Base-by-base conservation (phyloP, 2,888 invertebrate species). In the Tenthredo amoena region DNA sequence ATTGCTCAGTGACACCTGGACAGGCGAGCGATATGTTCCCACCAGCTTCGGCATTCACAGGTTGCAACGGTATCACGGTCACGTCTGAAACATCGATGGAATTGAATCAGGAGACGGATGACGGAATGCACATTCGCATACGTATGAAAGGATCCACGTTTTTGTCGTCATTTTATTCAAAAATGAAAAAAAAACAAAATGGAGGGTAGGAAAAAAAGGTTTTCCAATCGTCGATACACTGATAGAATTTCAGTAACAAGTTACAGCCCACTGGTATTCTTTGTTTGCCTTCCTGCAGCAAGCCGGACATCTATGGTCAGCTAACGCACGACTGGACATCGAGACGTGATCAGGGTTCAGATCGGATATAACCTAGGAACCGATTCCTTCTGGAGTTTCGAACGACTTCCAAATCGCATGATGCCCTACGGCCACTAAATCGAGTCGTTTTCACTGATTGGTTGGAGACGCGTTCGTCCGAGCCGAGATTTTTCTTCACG, bases 1-100 rank as follows among this genome's bases (percentile, higher is more conserved):
- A 95, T 89, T 95, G 95, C 92, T 96, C 96, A 89, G 95, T 96
- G 87, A 96, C 96, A 65, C 96, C 96, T 55, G 96, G 96, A 93
- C 96, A 96, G 86, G 95, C 94, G 89, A 96, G 93, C 86, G 96
- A 95, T 88, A 96, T 95, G 93, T 96, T 96, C 89, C 95, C 95
- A 84, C 96, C 96, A 72, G 96, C 96, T 91, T 96, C 95, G 84
- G 95, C 95, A 88, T 95, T 94, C 88, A 96, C 94, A 88, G 94
- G 95, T 89, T 95, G 94, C 88, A 95, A 94, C 89, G 95, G 94
- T 87, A 95, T 94, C 90, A 95, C 94, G 89, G 95, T 94, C 88
- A 95, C 94, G 93, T 96, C 96, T 96, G 95, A 85, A 95, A 95
- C 88, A 90, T 77, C 58, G 62, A 62, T 37, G 81, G 21, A 81